Evolutionary conservation across 2,888 invertebrate species (phyloP), one percentile per base, ranked within the genome.

Genomic region (Noctua fimbriata): DNA sequence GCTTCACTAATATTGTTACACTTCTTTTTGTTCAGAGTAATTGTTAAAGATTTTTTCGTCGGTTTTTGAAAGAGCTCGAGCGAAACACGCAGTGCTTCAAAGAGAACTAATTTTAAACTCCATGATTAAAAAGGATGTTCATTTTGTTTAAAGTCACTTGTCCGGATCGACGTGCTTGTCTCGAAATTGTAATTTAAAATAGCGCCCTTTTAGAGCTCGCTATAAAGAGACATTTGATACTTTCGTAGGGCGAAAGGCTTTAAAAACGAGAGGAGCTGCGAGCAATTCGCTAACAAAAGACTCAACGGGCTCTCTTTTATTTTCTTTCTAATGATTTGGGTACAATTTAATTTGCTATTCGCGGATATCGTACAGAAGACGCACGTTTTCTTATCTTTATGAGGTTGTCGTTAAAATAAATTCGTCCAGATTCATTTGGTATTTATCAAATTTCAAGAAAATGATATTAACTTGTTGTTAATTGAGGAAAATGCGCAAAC

Each of bases 81-180:
- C 79, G 83, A 86, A 90, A 87, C 89, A 86, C 82, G 78, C 87
- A 85, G 81, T 88, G 84, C 85, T 89, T 92, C 93, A 94, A 93
- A 94, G 92, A 87, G 92, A 93, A 92, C 91, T 92, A 92, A 93
- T 94, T 93, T 94, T 92, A 92, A 93, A 92, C 90, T 92, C 90
- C 89, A 88, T 92, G 92, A 94, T 94, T 94, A 94, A 94, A 94
- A 93, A 90, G 88, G 87, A 91, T 90, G 91, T 90, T 91, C 92
- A 90, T 92, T 94, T 92, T 93, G 90, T 93, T 91, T 91, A 88
- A 89, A 89, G 89, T 88, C 87, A 88, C 91, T 91, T 91, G 90
- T 80, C 86, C 79, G 89, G 89, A 91, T 91, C 89, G 90, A 88
- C 88, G 89, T 90, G 86, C 88, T 88, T 88, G 89, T 88, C 85